Evolutionary conservation across 2,888 invertebrate genomes (phyloP).

Genomic region (Drosophila macrospina): DNA sequence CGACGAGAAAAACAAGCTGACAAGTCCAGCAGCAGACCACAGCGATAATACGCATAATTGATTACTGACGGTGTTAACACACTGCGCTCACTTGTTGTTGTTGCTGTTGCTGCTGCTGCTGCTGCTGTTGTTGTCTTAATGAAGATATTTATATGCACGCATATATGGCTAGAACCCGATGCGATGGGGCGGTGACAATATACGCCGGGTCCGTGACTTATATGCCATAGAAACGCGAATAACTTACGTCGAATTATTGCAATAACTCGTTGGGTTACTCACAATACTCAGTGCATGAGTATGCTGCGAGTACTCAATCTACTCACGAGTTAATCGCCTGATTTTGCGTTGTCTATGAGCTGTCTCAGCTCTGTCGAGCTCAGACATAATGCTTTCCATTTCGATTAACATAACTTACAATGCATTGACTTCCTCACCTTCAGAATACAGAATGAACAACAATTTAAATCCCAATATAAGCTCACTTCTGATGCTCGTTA

Average conservation of each 20-base stretch:
- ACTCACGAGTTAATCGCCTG: slow-evolving; percentile 44
- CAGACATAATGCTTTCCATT: slow-evolving; percentile 33
- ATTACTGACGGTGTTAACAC: slow-evolving; percentile 13
- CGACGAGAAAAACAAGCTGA: slow-evolving; percentile 40
- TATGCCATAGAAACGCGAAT: slow-evolving; percentile 34
- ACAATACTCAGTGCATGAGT: background rate
- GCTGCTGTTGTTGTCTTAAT: slow-evolving; percentile 35
- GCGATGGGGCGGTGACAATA: background rate
- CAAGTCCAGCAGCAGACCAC: background rate
- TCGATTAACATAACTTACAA: slow-evolving; percentile 44
- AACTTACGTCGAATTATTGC: slow-evolving; percentile 17
- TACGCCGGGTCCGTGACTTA: slow-evolving; percentile 41
- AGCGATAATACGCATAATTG: slow-evolving; percentile 16
- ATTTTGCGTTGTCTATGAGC: slow-evolving; percentile 34
- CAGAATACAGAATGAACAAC: background rate
- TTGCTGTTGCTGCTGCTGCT: slow-evolving; percentile 12
- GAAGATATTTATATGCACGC: slow-evolving; percentile 58
- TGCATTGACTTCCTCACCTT: slow-evolving; percentile 13
- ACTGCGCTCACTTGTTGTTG: slow-evolving; percentile 8
- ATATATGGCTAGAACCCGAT: slow-evolving; percentile 14
- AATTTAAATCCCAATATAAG: background rate
- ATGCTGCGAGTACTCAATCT: slow-evolving; percentile 5
- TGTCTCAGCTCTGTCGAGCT: slow-evolving; percentile 29
- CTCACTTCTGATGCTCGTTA: background rate
- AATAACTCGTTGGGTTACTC: background rate